Percentiles rank a stretch among this genome's conserved stretches.
These are phyloP conservation scores for Ceuthmochares aereus DNA, from an alignment of 2,113 vertebrate genomes.

Conservation along the genomic window DNA sequence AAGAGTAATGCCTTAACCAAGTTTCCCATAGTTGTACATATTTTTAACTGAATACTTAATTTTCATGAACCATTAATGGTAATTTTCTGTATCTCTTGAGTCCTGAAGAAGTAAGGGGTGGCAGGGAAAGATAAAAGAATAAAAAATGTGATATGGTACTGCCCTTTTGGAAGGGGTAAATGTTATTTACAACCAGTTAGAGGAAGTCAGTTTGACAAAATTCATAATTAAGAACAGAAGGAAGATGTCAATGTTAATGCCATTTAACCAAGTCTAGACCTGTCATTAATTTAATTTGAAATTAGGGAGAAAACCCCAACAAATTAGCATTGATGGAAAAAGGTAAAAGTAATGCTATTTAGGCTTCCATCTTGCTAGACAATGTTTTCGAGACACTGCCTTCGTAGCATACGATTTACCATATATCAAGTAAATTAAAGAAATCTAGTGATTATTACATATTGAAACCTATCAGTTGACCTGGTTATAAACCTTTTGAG, in stretches of 20 bases:
- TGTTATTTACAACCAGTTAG: neutral
- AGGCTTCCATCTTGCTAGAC: neutral
- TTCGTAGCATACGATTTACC: neutral
- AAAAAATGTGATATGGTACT: neutral
- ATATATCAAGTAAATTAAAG: neutral
- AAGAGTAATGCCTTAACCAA: neutral
- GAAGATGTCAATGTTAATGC: neutral
- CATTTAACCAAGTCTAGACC: neutral
- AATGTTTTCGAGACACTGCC: neutral
- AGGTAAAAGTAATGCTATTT: neutral
- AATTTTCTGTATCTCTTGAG: neutral
- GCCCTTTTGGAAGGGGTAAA: neutral
- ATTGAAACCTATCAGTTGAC: neutral
- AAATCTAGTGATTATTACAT: neutral
- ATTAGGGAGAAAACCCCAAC: fast-evolving
- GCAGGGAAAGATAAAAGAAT: fast-evolving
- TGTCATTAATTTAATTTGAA: neutral
- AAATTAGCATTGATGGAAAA: neutral
- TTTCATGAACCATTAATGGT: neutral
- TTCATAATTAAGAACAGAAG: neutral
- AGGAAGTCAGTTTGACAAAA: neutral
- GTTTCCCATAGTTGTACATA: neutral
- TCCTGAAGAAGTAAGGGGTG: neutral
- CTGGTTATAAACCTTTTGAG: neutral
- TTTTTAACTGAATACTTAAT: neutral